Base-by-base conservation (phyloP, 2,888 invertebrate species). In the Ligdia adustata region DNA sequence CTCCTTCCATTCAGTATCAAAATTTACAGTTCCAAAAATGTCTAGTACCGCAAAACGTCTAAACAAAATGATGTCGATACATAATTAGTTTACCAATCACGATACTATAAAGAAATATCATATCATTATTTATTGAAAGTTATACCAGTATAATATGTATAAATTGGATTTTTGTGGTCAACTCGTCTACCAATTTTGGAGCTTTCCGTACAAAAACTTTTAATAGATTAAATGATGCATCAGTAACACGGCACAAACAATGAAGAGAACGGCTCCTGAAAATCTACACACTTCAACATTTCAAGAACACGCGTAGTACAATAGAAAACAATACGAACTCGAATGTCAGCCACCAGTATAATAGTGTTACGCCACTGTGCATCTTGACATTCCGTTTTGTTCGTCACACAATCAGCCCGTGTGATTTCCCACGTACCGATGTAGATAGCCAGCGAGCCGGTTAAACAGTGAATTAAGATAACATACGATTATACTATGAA, bases 321-420 rank as follows among this genome's bases (percentile, higher is more conserved):
- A 24, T 9, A 15, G 24, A 24, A 9, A 11, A 27, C 37, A 75
- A 79, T 75, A 74, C 72, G 75, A 78, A 77, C 72, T 69, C 72
- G 75, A 82, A 82, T 85, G 81, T 82, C 82, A 85, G 74, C 70
- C 55, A 55, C 59, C 64, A 55, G 52, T 60, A 71, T 64, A 72
- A 70, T 66, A 52, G 67, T 55, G 57, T 86, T 87, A 76, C 86
- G 65, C 82, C 85, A 88, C 70, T 31, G 70, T 76, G 75, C 79
- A 82, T 88, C 88, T 84, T 90, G 89, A 87, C 89, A 90, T 90
- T 90, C 80, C 79, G 71, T 79, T 85, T 82, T 86, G 82, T 84
- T 75, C 75, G 67, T 69, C 74, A 78, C 72, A 82, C 77, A 79
- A 79, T 82, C 73, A 61, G 68, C 24, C 62, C 80, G 82, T 88